Conservation (phyloP, 2,888 invertebrate species). For the Argyresthia goedartella region DNA sequence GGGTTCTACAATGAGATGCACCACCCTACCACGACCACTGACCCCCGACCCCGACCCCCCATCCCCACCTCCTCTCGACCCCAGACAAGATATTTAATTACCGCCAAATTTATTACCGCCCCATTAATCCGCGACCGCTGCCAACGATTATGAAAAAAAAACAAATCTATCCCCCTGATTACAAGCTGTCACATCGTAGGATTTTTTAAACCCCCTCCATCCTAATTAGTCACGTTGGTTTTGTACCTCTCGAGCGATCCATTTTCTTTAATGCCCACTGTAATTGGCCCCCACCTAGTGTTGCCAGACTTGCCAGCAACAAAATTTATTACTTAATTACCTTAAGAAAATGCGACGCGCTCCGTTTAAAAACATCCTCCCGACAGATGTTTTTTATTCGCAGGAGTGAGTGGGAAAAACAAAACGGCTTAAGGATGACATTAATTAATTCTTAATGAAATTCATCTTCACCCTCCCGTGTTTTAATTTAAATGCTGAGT, state of each 20-base stretch:
- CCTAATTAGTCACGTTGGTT: slow-evolving; percentile 62
- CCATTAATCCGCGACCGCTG: slow-evolving; percentile 55
- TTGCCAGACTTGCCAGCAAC: slow-evolving; percentile 54
- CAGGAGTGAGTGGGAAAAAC: slow-evolving; percentile 48
- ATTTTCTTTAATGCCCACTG: slow-evolving; percentile 59
- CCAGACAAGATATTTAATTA: slow-evolving; percentile 60
- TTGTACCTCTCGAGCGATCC: slow-evolving; percentile 32
- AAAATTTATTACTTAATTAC: slow-evolving; percentile 73
- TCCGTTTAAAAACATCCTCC: slow-evolving; percentile 24
- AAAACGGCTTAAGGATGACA: slow-evolving; percentile 69
- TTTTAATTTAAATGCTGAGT: slow-evolving; percentile 58
- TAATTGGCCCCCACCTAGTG: slow-evolving; percentile 61
- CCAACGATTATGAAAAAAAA: slow-evolving; percentile 29
- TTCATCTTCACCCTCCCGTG: slow-evolving; percentile 67
- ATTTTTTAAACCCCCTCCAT: slow-evolving; percentile 64
- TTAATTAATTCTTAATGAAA: slow-evolving; percentile 72
- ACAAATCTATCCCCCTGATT: slow-evolving; percentile 65
- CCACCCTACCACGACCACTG: no score
- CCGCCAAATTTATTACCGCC: slow-evolving; percentile 54
- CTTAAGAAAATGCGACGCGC: slow-evolving; percentile 62
- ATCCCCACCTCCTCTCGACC: slow-evolving; percentile 15
- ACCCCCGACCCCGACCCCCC: slow-evolving; percentile 1
- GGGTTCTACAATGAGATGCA: no score
- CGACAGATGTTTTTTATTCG: slow-evolving; percentile 69
- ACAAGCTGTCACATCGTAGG: slow-evolving; percentile 67